Percentiles rank a stretch among this genome's conserved stretches.
phyloP scores from a whole-genome alignment of 1,140 invertebrate genomes.

The Drosophila novamexicana region DNA sequence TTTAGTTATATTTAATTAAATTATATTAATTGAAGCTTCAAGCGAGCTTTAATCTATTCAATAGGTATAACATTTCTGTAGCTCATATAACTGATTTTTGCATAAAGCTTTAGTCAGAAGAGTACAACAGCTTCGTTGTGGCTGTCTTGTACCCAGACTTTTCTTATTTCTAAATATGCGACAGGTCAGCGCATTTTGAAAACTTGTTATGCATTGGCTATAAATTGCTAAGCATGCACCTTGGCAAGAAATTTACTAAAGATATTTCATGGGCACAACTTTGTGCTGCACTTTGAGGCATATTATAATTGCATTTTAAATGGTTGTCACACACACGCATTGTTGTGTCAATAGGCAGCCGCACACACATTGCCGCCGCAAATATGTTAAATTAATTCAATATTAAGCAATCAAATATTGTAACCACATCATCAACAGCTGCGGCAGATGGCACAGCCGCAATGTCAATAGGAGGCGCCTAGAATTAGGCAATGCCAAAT shows the following conservation, averaged over 20 bases:
- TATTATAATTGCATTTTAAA: constrained; percentile 73
- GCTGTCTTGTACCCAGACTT: background rate
- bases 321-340: constrained; percentile 19
- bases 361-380: constrained; percentile 56
- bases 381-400: constrained; percentile 80
- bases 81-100: too few species aligned
- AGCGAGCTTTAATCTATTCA: too few species aligned
- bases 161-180: constrained; percentile 37
- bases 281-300: constrained; percentile 20
- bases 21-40: too few species aligned
- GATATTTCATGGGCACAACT: constrained; percentile 33
- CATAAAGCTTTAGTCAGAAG: background rate
- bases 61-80: too few species aligned
- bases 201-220: constrained; percentile 54
- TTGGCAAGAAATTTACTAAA: constrained; percentile 37
- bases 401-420: constrained; percentile 81
- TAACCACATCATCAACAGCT: constrained; percentile 76
- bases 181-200: constrained; percentile 69
- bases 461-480: constrained; percentile 43
- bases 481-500: constrained; percentile 69
- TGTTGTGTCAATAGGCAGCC: constrained; percentile 34
- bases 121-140: constrained; percentile 10
- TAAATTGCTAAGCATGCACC: constrained; percentile 52
- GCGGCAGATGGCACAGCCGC: constrained; percentile 36
- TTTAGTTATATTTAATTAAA: too few species aligned